A percentile compares a stretch with the other conserved stretches of the same genome.
phyloP scores from a whole-genome alignment of 2,113 vertebrate genomes.

The Todiramphus chloris region DNA sequence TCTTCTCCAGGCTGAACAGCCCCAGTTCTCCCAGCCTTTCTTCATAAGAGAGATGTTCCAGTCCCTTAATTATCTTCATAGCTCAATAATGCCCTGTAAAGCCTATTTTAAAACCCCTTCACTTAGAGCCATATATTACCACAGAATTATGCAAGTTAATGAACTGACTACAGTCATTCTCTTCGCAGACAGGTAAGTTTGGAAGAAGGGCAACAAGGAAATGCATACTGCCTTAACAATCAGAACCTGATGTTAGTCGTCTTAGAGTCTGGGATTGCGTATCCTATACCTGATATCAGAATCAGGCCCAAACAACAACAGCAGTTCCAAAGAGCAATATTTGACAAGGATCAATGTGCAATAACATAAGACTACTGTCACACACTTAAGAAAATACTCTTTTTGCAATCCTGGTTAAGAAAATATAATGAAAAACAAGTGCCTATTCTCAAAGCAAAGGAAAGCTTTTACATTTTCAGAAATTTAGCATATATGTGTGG shows the following conservation, averaged over 20 bases:
- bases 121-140: not conserved
- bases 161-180: not conserved
- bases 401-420: not conserved
- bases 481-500: too few species aligned
- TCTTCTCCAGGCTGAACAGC: too few species aligned
- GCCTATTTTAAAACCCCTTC: not conserved
- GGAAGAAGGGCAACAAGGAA: not conserved
- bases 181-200: not conserved
- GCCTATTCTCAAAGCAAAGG: not conserved
- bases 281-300: not conserved
- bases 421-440: not conserved
- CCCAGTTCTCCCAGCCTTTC: too few species aligned
- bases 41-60: too few species aligned
- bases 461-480: constrained; percentile 26
- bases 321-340: not conserved
- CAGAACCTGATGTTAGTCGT: not conserved
- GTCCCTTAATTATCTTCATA: too few species aligned
- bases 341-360: not conserved
- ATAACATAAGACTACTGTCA: not conserved
- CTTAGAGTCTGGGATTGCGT: not conserved
- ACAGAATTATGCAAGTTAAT: not conserved
- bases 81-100: not conserved
- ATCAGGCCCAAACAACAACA: not conserved
- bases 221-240: not conserved
- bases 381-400: not conserved